Percentiles rank a stretch among this genome's conserved stretches.
Conservation (phyloP, 2,797 vertebrate species). For the Leptatherina wallacei region DNA sequence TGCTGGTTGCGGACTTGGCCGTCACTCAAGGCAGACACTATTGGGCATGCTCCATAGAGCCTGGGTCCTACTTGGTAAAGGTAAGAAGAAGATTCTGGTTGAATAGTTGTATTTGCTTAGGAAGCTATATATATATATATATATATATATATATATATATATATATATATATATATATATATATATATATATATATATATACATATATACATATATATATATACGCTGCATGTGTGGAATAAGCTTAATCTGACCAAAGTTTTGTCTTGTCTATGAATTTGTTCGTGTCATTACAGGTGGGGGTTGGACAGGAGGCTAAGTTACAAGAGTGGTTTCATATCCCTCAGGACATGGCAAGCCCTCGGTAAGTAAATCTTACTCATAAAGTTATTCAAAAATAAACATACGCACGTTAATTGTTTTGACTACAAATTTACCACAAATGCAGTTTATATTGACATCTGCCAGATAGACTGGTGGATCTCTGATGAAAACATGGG, state of each 20-base stretch:
- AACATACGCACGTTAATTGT: not conserved
- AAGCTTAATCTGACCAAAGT: not conserved
- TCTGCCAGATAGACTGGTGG: too few relatives aligned
- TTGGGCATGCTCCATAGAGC: conserved; percentile 97
- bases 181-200: too few relatives aligned
- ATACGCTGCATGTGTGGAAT: not conserved
- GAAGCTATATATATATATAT: too few relatives aligned
- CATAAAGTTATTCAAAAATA: conserved; percentile 30
- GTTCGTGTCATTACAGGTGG: conserved; percentile 80
- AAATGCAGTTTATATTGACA: too few relatives aligned
- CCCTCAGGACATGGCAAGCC: conserved; percentile 93
- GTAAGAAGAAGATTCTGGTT: conserved; percentile 52
- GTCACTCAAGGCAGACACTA: conserved; percentile 95
- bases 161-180: too few relatives aligned
- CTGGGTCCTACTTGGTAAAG: conserved; percentile 97
- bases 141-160: too few relatives aligned
- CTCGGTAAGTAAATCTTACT: conserved; percentile 82
- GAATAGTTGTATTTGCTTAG: not conserved
- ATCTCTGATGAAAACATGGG: too few relatives aligned
- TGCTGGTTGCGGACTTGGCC: conserved; percentile 92
- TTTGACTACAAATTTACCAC: too few relatives aligned
- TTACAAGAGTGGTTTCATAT: conserved; percentile 97
- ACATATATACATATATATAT: too few relatives aligned
- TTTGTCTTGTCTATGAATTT: not conserved
- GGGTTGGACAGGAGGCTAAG: conserved; percentile 93